Evolutionary conservation across 2,888 invertebrate species (phyloP), one percentile per base, ranked within the genome.

Genomic region (Teleiodes luculella): DNA sequence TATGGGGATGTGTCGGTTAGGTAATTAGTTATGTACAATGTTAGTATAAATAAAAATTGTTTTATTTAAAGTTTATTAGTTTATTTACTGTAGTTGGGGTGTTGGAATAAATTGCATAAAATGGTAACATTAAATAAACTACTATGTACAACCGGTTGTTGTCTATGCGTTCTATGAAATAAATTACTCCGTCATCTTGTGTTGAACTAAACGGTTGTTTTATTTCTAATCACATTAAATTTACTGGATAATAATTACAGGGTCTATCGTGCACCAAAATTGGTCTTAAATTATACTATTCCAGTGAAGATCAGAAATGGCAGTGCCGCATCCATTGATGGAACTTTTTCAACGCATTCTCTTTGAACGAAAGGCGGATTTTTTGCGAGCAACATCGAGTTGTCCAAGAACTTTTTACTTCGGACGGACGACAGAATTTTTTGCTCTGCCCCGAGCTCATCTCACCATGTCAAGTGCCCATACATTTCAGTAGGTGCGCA

Each of bases 261-360:
- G 39, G 5, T 18, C 47, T 47, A 33, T 39, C 16, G 37, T 49
- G 49, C 13, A 46, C 11, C 30, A 14, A 28, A 24, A 24, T 24
- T 24, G 24, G 24, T 24, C 24, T 24, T 4, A 24, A 24, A 33
- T 33, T 33, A 8, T 10, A 33, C 33, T 8, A 6, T 24, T 33
- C n/a, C 11, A 8, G 2, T 33, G 10, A 51, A 43, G 31, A 65
- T 62, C 66, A 60, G 68, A 68, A 66, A 67, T 70, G 73, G 77
- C 76, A 63, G 77, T 80, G 77, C 81, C 83, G 75, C 75, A 78
- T 83, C 86, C 84, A 83, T 83, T 78, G 71, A 78, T 67, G 65
- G 65, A 61, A 58, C 58, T 69, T 80, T 86, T 83, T 84, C 83
- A 71, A 66, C 62, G 64, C 74, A 73, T 78, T 81, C 76, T 68